Conservation (phyloP, 1,140 invertebrate species). For the Drosophila oshimai region DNA sequence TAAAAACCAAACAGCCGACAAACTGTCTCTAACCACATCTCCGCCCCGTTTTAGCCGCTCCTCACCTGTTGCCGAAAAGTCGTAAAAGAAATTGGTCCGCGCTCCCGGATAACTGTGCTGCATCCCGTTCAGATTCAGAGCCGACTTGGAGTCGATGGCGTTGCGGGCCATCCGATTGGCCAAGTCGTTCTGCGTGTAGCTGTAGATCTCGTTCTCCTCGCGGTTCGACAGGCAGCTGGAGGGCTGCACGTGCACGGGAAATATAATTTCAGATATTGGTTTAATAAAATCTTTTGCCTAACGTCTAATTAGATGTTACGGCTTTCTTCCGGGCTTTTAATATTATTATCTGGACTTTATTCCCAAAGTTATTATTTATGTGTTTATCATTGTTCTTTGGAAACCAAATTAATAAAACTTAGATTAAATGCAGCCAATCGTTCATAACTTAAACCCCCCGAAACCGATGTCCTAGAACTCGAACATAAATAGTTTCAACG, state of each 20-base stretch:
- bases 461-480: too few species aligned
- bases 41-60: background rate
- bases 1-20: constrained; percentile 69
- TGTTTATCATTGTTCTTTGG: too few species aligned
- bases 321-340: too few species aligned
- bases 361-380: too few species aligned
- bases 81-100: constrained; percentile 81
- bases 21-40: constrained; percentile 40
- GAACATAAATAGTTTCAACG: too few species aligned
- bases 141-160: constrained; percentile 81
- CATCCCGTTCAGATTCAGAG: constrained; percentile 81
- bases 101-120: constrained; percentile 81
- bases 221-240: constrained; percentile 95
- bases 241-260: constrained; percentile 85
- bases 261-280: background rate
- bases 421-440: too few species aligned
- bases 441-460: background rate
- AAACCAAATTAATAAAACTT: too few species aligned
- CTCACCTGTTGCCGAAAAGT: constrained; percentile 82
- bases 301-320: too few species aligned
- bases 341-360: too few species aligned
- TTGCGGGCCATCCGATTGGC: constrained; percentile 80
- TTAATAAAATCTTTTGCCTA: background rate
- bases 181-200: constrained; percentile 85
- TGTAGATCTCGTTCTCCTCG: constrained; percentile 96